phyloP scores from a whole-genome alignment of 2,113 vertebrate species.

The Lethenteron camtschaticum region DNA sequence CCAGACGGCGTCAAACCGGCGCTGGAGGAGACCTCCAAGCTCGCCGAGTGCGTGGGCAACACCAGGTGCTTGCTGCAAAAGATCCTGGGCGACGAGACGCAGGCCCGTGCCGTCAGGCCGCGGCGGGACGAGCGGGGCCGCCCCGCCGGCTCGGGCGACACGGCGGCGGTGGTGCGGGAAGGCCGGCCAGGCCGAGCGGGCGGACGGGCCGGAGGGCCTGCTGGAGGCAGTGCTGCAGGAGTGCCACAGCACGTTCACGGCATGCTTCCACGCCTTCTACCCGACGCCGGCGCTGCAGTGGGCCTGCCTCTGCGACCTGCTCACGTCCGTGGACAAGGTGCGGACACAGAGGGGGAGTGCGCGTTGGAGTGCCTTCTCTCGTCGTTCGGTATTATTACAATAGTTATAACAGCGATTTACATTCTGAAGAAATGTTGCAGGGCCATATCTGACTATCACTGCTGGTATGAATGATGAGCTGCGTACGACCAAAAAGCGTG shows the following conservation, averaged over 20 bases:
- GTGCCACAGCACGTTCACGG: slow-evolving; percentile 92
- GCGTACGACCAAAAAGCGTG: too few relatives aligned
- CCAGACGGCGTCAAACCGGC: slow-evolving; percentile 69
- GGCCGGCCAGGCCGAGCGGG: slow-evolving; percentile 83
- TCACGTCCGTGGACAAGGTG: slow-evolving; percentile 18
- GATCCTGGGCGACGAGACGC: slow-evolving; percentile 86
- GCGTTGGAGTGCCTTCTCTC: too few relatives aligned
- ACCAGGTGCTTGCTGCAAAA: slow-evolving; percentile 84
- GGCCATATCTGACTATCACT: too few relatives aligned
- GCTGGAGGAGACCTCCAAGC: slow-evolving; percentile 87
- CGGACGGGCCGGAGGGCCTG: slow-evolving; percentile 72
- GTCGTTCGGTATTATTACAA: too few relatives aligned
- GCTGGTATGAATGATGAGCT: too few relatives aligned
- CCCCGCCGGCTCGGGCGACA: slow-evolving; percentile 34
- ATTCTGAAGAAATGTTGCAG: too few relatives aligned
- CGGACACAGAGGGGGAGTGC: too few relatives aligned
- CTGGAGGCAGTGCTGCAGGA: slow-evolving; percentile 90
- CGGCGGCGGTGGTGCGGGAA: background rate
- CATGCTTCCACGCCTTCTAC: slow-evolving; percentile 94
- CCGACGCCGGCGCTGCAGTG: slow-evolving; percentile 86
- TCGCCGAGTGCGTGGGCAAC: slow-evolving; percentile 92
- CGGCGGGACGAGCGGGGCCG: slow-evolving; percentile 95
- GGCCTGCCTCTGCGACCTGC: slow-evolving; percentile 86
- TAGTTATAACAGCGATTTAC: too few relatives aligned
- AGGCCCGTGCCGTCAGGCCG: slow-evolving; percentile 78